Base-by-base conservation (phyloP, 2,797 vertebrate species). In the Channa striata region DNA sequence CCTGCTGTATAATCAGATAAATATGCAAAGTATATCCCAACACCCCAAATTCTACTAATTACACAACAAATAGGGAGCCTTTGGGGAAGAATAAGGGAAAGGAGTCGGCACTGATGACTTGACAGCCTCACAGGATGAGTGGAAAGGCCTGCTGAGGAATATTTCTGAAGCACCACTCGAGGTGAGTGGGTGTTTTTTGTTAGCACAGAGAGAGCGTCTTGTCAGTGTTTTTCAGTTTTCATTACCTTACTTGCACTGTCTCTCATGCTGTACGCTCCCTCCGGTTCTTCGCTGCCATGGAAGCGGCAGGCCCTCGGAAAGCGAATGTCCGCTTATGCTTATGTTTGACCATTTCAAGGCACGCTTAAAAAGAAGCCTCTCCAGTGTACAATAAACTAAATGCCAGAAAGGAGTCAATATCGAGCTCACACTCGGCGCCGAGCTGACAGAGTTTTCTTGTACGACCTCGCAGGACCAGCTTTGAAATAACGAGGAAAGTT, bases 141-240 rank as follows among this genome's bases (percentile, higher is more conserved):
- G 44, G 21, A 71, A 74, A 57, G 20, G 36, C 62, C 72, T 65
- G 48, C 51, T 51, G 66, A 62, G 47, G 43, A 74, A 66, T 57
- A 53, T 76, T 68, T 82, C 39, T 72, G 51, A 73, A 73, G 62
- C 58, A 72, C 34, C 62, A 50, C 65, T 76, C 65, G 11, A 42
- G 60, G 53, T 56, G 62, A 73, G 48, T 71, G 44, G 59, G 36
- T 44, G 52, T 66, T 70, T 58, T 57, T 51, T 66, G 64, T 68
- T 43, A 62, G 65, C 52, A 63, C 42, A 52, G 13, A 43, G 23
- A 50, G 46, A 1, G 34, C 36, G 33, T 73, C 62, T 60, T 53
- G 50, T 79, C 70, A 47, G 59, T 50, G 46, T 54, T 74, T 75
- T 62, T 60, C 33, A 13, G n/a, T 34, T 74, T 65, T 53, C 59